Percentiles rank a stretch among this genome's conserved stretches.
Conservation (phyloP, 2,888 invertebrate genomes). For the Rugalucina vietnamica region DNA sequence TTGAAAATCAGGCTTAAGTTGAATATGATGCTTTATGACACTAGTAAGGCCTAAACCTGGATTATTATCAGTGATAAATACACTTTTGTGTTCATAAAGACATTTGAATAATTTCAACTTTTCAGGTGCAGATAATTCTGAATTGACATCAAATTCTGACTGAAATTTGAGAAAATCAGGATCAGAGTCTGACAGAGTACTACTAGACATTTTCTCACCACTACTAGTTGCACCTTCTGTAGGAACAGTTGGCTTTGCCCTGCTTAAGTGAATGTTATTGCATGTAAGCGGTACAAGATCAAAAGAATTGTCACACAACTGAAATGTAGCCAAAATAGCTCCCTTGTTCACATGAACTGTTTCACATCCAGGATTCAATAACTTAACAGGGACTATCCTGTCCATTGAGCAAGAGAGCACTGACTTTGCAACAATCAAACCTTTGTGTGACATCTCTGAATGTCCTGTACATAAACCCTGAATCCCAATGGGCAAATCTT, state of each 20-base stretch:
- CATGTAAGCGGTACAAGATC: neutral
- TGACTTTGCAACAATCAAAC: neutral
- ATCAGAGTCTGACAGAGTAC: neutral
- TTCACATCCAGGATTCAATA: constrained; percentile 21
- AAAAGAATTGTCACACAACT: constrained; percentile 1
- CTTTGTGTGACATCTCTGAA: neutral
- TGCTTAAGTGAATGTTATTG: too few relatives aligned
- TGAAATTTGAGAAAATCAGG: neutral
- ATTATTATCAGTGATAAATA: neutral
- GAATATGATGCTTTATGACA: neutral
- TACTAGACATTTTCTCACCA: neutral
- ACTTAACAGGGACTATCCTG: neutral
- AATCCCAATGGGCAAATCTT: neutral
- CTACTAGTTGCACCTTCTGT: too few relatives aligned
- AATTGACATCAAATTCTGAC: neutral
- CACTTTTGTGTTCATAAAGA: neutral
- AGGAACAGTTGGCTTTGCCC: too few relatives aligned
- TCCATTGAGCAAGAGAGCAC: neutral
- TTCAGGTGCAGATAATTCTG: neutral
- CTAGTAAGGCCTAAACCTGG: neutral
- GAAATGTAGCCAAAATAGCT: constrained; percentile 18
- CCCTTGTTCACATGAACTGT: constrained; percentile 31
- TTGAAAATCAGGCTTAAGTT: neutral
- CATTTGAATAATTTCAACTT: neutral
- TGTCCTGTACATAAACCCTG: neutral